Evolutionary conservation across 2,113 vertebrate genomes (phyloP), one percentile per base, ranked within the genome.

Genomic region (Pristiophorus japonicus): DNA sequence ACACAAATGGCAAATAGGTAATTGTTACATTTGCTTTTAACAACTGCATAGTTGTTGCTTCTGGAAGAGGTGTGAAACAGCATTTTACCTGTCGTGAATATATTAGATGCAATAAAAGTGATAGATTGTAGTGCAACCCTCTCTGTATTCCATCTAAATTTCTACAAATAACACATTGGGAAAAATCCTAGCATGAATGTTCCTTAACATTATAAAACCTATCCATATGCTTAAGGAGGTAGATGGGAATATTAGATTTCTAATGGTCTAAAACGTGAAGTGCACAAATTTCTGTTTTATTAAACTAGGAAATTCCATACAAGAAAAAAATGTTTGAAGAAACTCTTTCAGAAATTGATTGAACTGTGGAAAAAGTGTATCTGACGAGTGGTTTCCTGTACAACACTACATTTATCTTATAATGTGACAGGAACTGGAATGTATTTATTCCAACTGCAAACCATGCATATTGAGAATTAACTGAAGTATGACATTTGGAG

Each of bases 361-460:
- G 93, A 94, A 67, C 66, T 70, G 42, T 70, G 93, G 93, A 94
- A 94, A 70, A 70, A 94, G 66, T 94, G 65, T 94, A 96, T 96
- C 96, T 96, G 96, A 97, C 96, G 96, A 96, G 95, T 95, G 94
- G 95, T 96, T 97, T 97, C 96, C 97, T 97, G 95, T 96, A 95
- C 93, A 95, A 94, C 97, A 96, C 90, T 94, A 96, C 96, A 55
- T 96, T 96, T 96, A 94, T 95, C 97, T 97, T 96, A 34, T 42
- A 47, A 45, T 94, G 94, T 91, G 96, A 96, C 96, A 97, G 96
- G 96, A 97, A 97, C 96, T 92, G 45, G 95, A 97, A 96, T 96
- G 93, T 96, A 96, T 96, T 96, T 96, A 96, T 96, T 96, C 96
- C 96, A 70, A 96, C 95, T 96, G 96, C 96, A 95, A 96, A 96